These are phyloP conservation scores for Drosophila setifemur DNA, from an alignment of 1,140 invertebrate genomes.

Conservation along the genomic window DNA sequence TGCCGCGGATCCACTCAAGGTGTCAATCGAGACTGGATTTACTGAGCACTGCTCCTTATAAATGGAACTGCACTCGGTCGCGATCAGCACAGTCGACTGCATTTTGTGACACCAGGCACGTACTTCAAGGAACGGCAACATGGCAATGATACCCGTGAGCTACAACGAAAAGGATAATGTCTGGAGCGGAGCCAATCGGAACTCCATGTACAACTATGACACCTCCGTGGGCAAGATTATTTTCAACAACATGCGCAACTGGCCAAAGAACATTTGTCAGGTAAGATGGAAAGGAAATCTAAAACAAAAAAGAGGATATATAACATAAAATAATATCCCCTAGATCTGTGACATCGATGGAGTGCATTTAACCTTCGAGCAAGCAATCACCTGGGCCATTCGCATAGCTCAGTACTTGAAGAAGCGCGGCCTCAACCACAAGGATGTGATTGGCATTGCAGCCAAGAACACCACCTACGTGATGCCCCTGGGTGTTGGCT, in stretches of 20 bases:
- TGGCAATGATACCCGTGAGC: constrained; percentile 52
- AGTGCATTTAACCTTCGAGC: constrained; percentile 45
- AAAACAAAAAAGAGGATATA: background rate
- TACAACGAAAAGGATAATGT: constrained; percentile 67
- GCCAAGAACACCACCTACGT: constrained; percentile 69
- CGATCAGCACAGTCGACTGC: constrained; percentile 8
- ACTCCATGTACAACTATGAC: constrained; percentile 59
- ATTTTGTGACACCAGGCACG: background rate
- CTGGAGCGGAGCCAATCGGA: constrained; percentile 62
- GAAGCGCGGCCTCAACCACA: constrained; percentile 47
- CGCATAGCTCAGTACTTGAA: constrained; percentile 66
- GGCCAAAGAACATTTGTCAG: constrained; percentile 64
- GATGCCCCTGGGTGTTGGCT: constrained; percentile 62
- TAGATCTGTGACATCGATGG: constrained; percentile 65
- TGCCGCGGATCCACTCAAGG: constrained; percentile 51
- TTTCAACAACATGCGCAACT: constrained; percentile 58
- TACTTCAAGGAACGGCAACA: constrained; percentile 54
- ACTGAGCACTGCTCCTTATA: constrained; percentile 33
- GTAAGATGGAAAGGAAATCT: constrained; percentile 10
- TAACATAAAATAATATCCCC: background rate
- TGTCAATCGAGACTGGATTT: constrained; percentile 27
- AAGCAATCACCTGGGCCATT: constrained; percentile 63
- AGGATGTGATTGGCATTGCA: constrained; percentile 68
- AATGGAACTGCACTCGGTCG: constrained; percentile 21
- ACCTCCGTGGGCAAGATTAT: constrained; percentile 56